These are phyloP conservation scores for Apaloderma vittatum DNA, from an alignment of 2,113 vertebrate genomes.

Conservation along the genomic window DNA sequence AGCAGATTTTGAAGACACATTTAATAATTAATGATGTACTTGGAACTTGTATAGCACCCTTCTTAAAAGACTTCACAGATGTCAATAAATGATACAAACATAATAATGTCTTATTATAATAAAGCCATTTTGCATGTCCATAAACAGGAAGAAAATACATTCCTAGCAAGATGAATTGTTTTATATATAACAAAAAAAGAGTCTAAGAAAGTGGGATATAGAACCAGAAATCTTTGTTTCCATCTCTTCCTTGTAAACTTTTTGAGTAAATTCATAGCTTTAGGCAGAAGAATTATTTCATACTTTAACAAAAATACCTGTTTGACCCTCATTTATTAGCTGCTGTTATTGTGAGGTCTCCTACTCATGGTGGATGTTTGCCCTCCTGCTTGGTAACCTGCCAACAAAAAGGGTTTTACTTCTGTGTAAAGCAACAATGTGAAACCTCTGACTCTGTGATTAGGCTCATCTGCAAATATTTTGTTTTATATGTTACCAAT, in stretches of 20 bases:
- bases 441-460: not conserved
- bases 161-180: not conserved
- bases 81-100: slow-evolving; percentile 30
- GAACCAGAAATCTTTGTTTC: not conserved
- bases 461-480: not conserved
- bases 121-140: slow-evolving; percentile 13
- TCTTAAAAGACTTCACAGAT: slow-evolving; percentile 41
- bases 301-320: not conserved
- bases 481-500: not conserved
- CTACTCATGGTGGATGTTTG: not conserved
- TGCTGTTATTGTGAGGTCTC: not conserved
- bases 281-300: not conserved
- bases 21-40: slow-evolving; percentile 37
- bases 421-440: not conserved
- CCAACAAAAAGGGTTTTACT: not conserved
- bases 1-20: slow-evolving; percentile 9
- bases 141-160: not conserved
- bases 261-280: not conserved
- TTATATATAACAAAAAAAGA: not conserved
- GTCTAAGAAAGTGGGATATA: not conserved
- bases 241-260: not conserved
- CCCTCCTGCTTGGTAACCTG: not conserved
- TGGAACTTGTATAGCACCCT: slow-evolving; percentile 15
- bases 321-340: not conserved
- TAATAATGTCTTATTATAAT: slow-evolving; percentile 4